Percentiles rank a stretch among this genome's conserved stretches.
Conservation (phyloP, 2,797 vertebrate genomes). For the Gobio occitaniae region DNA sequence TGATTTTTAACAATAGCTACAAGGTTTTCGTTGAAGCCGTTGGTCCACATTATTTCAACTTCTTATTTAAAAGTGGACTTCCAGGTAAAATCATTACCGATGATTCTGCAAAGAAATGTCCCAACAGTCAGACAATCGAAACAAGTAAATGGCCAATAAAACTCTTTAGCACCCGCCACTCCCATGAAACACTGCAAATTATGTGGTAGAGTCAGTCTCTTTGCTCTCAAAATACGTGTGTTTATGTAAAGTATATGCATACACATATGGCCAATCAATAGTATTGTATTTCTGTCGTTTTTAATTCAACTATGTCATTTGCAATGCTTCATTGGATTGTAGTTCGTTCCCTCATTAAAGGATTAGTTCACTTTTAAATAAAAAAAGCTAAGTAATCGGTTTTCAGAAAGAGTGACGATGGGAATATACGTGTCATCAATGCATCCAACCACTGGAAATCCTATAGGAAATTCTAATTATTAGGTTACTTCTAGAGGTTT, state of each 20-base stretch:
- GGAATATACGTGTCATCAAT: too few species aligned
- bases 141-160: background rate
- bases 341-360: background rate
- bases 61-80: background rate
- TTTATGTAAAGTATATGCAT: background rate
- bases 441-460: too few species aligned
- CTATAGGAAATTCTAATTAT: too few species aligned
- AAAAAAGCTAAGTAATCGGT: too few species aligned
- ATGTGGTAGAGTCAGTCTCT: background rate
- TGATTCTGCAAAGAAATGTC: slow-evolving; percentile 3
- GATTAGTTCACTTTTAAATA: too few species aligned
- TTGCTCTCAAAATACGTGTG: background rate
- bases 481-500: too few species aligned
- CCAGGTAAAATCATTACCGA: background rate
- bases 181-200: background rate
- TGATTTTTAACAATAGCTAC: background rate
- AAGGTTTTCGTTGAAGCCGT: background rate
- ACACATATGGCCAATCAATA: background rate
- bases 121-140: background rate
- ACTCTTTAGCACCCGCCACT: background rate
- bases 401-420: too few species aligned
- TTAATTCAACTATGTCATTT: background rate
- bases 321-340: background rate
- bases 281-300: background rate
- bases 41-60: background rate